Conservation (phyloP, 1,140 invertebrate genomes). For the Atta colombica region DNA sequence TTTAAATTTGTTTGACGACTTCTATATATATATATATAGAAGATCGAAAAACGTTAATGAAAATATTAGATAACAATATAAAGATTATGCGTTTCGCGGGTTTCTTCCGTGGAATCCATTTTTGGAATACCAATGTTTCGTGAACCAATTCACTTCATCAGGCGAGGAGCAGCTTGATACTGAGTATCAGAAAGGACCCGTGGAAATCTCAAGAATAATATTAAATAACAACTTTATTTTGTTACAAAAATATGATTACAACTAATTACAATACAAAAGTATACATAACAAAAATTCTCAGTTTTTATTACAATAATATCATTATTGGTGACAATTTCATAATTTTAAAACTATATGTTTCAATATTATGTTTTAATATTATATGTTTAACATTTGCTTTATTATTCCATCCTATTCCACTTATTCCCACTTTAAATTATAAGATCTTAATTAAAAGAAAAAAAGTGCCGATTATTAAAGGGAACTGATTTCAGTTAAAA, state of each 20-base stretch:
- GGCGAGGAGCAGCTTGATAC: no score
- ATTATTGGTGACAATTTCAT: not conserved
- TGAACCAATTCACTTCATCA: no score
- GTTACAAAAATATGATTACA: not conserved
- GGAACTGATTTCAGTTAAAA: not conserved
- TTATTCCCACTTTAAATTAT: no score
- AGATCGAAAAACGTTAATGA: no score
- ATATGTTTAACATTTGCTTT: not conserved
- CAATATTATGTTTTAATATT: not conserved
- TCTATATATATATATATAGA: no score
- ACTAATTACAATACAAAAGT: not conserved
- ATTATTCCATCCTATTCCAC: not conserved
- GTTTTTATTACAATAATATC: not conserved
- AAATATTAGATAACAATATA: not conserved
- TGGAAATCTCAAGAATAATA: not conserved
- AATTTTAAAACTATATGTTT: not conserved
- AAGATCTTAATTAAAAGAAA: no score
- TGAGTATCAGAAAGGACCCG: no score
- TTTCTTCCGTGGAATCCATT: no score
- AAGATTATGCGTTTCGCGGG: no score
- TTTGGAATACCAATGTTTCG: no score
- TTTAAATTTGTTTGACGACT: no score
- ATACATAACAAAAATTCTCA: not conserved
- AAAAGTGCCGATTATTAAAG: no score
- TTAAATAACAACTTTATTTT: not conserved